Evolutionary conservation across 2,113 vertebrate genomes (phyloP).

Genomic region (Scophthalmus maximus): DNA sequence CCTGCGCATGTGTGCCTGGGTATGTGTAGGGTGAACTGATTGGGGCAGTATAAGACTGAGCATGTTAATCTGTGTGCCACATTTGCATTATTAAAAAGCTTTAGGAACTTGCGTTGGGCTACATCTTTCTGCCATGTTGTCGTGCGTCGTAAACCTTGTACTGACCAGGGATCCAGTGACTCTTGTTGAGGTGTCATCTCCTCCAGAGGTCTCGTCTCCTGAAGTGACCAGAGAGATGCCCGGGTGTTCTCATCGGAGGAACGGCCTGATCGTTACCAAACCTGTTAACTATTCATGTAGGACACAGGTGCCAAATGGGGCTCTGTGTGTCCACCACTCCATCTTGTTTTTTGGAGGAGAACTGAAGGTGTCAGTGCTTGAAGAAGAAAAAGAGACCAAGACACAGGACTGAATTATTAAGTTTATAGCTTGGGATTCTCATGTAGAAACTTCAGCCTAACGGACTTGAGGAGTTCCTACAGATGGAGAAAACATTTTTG

Average conservation of each 20-base stretch:
- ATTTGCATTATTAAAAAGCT: conserved; percentile 2
- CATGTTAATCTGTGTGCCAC: not conserved
- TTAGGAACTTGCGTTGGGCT: not conserved
- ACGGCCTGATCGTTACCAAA: conserved; percentile 77
- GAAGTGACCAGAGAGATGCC: conserved; percentile 22
- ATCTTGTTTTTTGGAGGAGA: conserved; percentile 16
- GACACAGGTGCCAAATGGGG: conserved; percentile 73
- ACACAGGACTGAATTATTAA: not conserved
- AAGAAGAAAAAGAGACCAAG: not conserved
- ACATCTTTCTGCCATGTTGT: conserved; percentile 5
- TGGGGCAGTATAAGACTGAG: not conserved
- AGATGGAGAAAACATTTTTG: not conserved
- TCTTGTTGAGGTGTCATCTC: conserved; percentile 30
- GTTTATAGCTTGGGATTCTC: not conserved
- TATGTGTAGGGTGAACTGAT: not conserved
- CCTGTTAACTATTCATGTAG: conserved; percentile 81
- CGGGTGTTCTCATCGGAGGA: conserved; percentile 66
- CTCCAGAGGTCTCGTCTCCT: conserved; percentile 27
- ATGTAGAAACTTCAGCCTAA: not conserved
- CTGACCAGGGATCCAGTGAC: conserved; percentile 36
- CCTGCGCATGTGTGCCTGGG: not conserved
- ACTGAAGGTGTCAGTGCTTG: conserved; percentile 35
- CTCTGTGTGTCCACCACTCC: conserved; percentile 49
- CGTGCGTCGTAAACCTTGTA: not conserved
- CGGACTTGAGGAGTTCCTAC: not conserved